Evolutionary conservation across 1,140 invertebrate genomes (phyloP), one percentile per base, ranked within the genome.

Genomic region (Chelonus insularis): DNA sequence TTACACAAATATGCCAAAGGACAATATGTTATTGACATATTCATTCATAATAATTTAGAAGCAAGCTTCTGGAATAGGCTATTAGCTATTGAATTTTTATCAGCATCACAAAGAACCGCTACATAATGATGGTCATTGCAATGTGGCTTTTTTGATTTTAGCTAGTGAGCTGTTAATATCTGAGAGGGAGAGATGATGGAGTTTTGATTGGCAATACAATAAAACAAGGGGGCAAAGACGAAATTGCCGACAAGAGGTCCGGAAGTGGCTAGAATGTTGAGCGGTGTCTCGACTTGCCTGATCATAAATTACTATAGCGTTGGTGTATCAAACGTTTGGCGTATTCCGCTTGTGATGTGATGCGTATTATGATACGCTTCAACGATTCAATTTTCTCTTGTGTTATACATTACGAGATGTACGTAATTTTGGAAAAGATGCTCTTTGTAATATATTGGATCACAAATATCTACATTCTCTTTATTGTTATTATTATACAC

Each of bases 221-320:
- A 29, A 29, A 29, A 29, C 25, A 29, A 29, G 25, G 25, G 25
- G 25, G 25, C 25, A 29, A 7, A 29, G 25, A 4, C 25, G 25
- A 29, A 29, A 29, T 29, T 29, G 25, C 25, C 25, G 25, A 29
- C 25, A 29, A 29, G 9, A 48, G 45, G 45, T 20, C 45, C 45
- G 45, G 45, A 48, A 48, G 23, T 48, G 11, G 21, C 23, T 18
- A 45, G 45, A 48, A 48, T 48, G 45, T 48, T 48, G 45, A 48
- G 45, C 45, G 21, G 45, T 29, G 11, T 48, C 45, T 11, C 36
- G 45, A 29, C 45, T 48, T 12, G 20, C 4, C 20, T 29, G 21
- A 29, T 48, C 45, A 48, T 48, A 48, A 48, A 48, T 48, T 48
- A 48, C 45, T 48, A 29, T 29, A 18, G 45, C 45, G 45, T 48